Conservation (phyloP, 35 echinoderm and acorn worm genomes). For the Apostichopus japonicus region DNA sequence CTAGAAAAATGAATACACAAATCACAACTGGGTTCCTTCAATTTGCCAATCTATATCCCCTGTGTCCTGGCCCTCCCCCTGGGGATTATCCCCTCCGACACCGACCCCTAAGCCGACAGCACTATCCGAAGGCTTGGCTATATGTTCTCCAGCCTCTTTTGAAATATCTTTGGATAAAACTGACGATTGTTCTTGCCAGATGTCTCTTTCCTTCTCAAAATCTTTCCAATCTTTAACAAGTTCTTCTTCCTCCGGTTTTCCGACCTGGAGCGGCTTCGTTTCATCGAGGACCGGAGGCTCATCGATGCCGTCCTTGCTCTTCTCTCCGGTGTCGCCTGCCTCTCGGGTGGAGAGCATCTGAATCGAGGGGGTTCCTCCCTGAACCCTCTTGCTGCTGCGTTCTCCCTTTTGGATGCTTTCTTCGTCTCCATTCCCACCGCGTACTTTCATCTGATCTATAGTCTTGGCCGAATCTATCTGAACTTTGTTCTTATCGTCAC, state of each 20-base stretch:
- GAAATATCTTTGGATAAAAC: slow-evolving; percentile 14
- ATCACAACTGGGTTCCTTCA: slow-evolving; percentile 23
- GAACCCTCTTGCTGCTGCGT: background rate
- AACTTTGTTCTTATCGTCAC: background rate
- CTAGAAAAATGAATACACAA: background rate
- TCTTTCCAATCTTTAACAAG: background rate
- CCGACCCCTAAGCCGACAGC: background rate
- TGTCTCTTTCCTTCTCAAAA: background rate
- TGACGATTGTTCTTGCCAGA: slow-evolving; percentile 27
- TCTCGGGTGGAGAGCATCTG: background rate
- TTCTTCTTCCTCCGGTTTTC: no score
- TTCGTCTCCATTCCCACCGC: background rate
- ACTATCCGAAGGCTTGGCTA: slow-evolving; percentile 9
- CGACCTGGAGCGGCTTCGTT: background rate
- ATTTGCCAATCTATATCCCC: background rate
- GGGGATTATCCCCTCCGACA: background rate
- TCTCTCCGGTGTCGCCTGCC: background rate
- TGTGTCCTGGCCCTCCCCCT: background rate
- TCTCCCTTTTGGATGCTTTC: background rate
- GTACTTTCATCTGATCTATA: background rate
- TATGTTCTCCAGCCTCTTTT: background rate
- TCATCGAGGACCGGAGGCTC: background rate
- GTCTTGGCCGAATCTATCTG: background rate
- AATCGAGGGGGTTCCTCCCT: background rate
- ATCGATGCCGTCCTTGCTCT: background rate